A percentile compares a stretch with the other conserved stretches of the same genome.
Conservation (phyloP, 2,113 vertebrate genomes). For the Upupa epops region DNA sequence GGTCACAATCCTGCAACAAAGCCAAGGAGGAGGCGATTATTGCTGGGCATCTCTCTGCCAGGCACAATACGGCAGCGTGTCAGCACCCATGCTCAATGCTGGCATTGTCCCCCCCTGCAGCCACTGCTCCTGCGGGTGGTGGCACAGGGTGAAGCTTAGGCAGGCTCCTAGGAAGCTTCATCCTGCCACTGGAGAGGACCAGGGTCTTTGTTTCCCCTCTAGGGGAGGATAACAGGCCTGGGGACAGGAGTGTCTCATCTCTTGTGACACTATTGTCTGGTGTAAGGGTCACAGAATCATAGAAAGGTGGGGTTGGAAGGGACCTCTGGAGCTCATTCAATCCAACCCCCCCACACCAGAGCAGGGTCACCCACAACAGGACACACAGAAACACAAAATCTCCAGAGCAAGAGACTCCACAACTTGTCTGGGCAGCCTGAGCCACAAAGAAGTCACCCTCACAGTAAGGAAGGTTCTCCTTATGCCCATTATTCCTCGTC, state of each 20-base stretch:
- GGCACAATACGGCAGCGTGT: constrained; percentile 47
- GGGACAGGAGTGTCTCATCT: background rate
- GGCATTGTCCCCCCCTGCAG: background rate
- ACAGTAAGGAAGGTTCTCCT: no score
- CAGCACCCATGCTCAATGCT: background rate
- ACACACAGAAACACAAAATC: no score
- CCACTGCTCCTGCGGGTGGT: background rate
- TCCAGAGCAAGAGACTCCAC: no score
- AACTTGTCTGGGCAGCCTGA: no score
- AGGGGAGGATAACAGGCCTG: background rate
- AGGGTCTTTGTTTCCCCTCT: background rate
- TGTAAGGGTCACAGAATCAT: background rate
- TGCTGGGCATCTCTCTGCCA: constrained; percentile 54
- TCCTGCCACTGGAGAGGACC: fast-evolving
- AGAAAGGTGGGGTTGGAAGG: background rate
- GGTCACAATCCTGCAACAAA: constrained; percentile 43
- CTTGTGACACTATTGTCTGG: fast-evolving
- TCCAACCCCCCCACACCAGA: no score
- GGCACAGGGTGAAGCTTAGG: background rate
- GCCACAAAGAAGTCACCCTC: no score
- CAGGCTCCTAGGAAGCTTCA: background rate
- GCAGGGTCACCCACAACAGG: no score
- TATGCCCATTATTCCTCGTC: no score
- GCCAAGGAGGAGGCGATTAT: constrained; percentile 20
- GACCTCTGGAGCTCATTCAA: no score